These are phyloP conservation scores for Hypomesus transpacificus DNA, from an alignment of 2,113 vertebrate species.

Conservation along the genomic window DNA sequence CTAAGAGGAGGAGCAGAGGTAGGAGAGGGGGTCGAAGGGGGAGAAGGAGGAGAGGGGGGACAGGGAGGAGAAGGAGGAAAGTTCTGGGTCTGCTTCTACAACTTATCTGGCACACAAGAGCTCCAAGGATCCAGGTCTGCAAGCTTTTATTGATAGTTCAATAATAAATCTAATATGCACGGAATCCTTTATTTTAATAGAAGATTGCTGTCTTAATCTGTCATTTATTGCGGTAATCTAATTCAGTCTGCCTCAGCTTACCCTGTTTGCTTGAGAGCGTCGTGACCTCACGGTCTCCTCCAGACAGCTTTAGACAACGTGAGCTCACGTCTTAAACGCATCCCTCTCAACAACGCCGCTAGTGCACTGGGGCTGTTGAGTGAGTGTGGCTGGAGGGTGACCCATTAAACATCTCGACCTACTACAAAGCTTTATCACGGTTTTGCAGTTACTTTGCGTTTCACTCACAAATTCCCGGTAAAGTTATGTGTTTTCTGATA, in stretches of 20 bases:
- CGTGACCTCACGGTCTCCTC: slow-evolving; percentile 11
- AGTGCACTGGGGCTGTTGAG: no score
- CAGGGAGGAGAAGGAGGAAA: no score
- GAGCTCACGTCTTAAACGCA: no score
- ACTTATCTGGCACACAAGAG: slow-evolving; percentile 36
- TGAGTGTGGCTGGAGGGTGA: no score
- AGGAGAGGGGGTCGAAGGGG: background rate
- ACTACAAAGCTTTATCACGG: no score
- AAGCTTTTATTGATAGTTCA: slow-evolving; percentile 33
- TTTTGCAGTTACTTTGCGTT: no score
- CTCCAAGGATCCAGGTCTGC: slow-evolving; percentile 8
- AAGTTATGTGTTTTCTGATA: no score
- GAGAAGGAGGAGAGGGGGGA: no score
- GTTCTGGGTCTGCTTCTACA: slow-evolving; percentile 11
- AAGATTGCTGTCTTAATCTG: slow-evolving; percentile 27
- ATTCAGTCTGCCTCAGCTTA: slow-evolving; percentile 17
- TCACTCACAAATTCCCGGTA: no score
- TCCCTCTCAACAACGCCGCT: no score
- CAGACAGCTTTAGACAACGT: no score
- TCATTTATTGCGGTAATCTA: slow-evolving; percentile 32
- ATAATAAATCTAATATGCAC: slow-evolving; percentile 31
- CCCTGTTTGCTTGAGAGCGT: slow-evolving; percentile 1
- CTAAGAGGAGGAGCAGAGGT: slow-evolving; percentile 5
- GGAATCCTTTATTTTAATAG: slow-evolving; percentile 29
- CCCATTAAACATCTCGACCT: no score